Base-by-base conservation (phyloP, 2,888 invertebrate genomes). In the Sinopyrophorus schimmeli region DNA sequence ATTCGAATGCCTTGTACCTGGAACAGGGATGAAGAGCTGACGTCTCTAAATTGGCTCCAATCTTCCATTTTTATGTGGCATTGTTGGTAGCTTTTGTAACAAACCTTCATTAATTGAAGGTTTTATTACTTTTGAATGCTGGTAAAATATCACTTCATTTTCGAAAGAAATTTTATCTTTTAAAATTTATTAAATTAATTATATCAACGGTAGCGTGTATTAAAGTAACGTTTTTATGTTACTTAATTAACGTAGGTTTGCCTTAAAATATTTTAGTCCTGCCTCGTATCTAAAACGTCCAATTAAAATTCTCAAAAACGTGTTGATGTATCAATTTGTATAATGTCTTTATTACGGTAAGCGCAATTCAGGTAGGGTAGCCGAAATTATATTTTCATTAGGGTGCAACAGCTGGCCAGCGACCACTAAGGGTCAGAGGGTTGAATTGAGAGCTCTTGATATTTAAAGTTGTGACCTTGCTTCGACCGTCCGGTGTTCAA, bases 331-430 rank as follows among this genome's bases (percentile, higher is more conserved):
- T 47, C 43, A 47, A 52, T 52, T 52, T 47, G 28, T 31, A 26
- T 30, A 52, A 52, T 43, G 30, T 47, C 47, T 52, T 47, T 27
- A 43, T 52, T 47, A 42, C 21, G 12, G 27, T 20, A 18, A 39
- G 18, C 41, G 28, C 43, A 47, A 15, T 47, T 43, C 52, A 52
- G 47, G 55, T 53, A 55, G 53, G 50, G 30, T 37, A 35, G 42
- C 47, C 20, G 31, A 24, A 52, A 57, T 58, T 58, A 58, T 55
- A 54, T 53, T 58, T 58, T 58, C 58, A 58, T 58, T 58, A 57
- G 48, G 39, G 34, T 27, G 37, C 23, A 50, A 54, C 58, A 58
- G 55, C 55, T 58, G 58, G 53, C 46, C 49, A 38, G 47, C 58
- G 55, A 42, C 47, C 42, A 42, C 42, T 30, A 42, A 49, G 42